phyloP scores from a whole-genome alignment of 2,888 invertebrate species.

The Bibio marci region DNA sequence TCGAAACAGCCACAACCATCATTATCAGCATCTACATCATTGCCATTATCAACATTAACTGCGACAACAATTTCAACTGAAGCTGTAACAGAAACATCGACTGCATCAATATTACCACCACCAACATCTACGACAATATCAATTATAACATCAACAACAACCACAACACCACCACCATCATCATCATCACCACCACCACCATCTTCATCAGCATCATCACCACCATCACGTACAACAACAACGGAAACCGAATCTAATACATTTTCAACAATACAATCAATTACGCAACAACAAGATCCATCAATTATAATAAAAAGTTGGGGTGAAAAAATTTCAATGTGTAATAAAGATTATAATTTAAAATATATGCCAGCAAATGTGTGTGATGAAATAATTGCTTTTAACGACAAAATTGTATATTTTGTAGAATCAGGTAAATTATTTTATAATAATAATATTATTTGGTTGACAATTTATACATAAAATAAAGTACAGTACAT shows the following conservation, averaged over 20 bases:
- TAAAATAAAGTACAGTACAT: not conserved
- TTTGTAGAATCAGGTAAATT: slow-evolving; percentile 43
- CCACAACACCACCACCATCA: too few species aligned
- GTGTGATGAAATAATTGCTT: slow-evolving; percentile 13
- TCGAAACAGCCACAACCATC: too few species aligned
- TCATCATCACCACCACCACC: too few species aligned
- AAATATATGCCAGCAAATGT: slow-evolving; percentile 10
- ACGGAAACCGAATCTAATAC: too few species aligned
- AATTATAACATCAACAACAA: too few species aligned
- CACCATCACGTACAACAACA: too few species aligned
- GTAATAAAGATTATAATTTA: not conserved
- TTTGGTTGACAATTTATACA: not conserved
- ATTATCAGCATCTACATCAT: too few species aligned
- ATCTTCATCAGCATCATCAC: too few species aligned
- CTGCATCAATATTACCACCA: slow-evolving; percentile 13
- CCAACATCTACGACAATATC: too few species aligned
- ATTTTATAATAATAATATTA: not conserved
- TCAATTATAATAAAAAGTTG: not conserved
- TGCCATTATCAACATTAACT: too few species aligned
- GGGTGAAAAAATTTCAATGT: not conserved
- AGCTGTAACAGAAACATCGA: slow-evolving; percentile 10
- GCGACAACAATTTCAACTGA: too few species aligned
- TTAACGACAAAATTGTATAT: slow-evolving; percentile 41
- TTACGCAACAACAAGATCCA: not conserved
- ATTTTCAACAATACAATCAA: too few species aligned